Conservation (phyloP, 2,888 invertebrate genomes). For the Eupithecia insigniata region DNA sequence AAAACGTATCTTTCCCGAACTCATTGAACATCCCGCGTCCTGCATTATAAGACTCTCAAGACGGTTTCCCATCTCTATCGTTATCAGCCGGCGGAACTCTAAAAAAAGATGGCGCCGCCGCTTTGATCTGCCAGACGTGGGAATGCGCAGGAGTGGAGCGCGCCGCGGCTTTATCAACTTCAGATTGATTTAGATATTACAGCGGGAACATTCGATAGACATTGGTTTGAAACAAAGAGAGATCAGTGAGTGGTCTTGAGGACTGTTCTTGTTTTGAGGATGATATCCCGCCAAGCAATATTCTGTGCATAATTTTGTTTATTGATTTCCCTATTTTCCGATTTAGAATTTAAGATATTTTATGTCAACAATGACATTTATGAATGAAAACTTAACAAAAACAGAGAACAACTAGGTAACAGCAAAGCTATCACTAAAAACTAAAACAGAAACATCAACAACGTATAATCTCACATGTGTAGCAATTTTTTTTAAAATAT, state of each 20-base stretch:
- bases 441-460: too few relatives aligned
- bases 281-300: not conserved
- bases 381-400: too few relatives aligned
- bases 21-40: conserved; percentile 2
- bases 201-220: not conserved
- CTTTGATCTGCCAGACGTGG: conserved; percentile 53
- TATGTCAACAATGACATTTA: too few relatives aligned
- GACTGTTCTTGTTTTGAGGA: not conserved
- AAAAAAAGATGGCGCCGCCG: conserved; percentile 50
- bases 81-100: conserved; percentile 46
- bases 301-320: too few relatives aligned
- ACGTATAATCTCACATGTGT: too few relatives aligned
- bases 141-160: conserved; percentile 50
- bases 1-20: not conserved
- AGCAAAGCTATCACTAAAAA: too few relatives aligned
- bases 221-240: not conserved
- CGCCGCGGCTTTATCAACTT: conserved; percentile 4
- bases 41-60: not conserved
- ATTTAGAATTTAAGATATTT: too few relatives aligned
- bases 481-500: too few relatives aligned
- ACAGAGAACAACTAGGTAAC: too few relatives aligned
- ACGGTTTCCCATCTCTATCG: conserved; percentile 35
- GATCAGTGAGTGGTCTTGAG: not conserved
- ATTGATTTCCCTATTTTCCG: too few relatives aligned
- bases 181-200: conserved; percentile 23